phyloP scores from a whole-genome alignment of 2,797 vertebrate genomes.

The Phoxinus dragarum region DNA sequence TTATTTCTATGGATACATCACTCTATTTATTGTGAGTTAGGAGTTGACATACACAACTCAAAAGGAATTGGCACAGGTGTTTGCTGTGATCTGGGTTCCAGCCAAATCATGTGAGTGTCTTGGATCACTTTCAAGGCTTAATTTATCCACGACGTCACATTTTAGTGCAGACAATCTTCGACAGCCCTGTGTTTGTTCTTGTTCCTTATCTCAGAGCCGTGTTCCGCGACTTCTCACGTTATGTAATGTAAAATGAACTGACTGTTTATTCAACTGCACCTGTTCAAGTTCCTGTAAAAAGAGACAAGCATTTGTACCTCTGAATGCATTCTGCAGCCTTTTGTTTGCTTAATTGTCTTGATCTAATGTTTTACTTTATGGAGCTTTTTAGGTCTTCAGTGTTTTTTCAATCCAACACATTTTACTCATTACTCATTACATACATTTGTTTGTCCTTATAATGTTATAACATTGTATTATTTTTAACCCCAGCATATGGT shows the following conservation, averaged over 20 bases:
- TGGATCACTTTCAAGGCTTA: slow-evolving; percentile 43
- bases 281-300: slow-evolving; percentile 33
- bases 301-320: not conserved
- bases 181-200: slow-evolving; percentile 1
- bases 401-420: not conserved
- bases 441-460: not conserved
- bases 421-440: no score
- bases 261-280: slow-evolving; percentile 49
- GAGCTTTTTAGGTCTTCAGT: not conserved
- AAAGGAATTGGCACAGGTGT: slow-evolving; percentile 38
- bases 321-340: not conserved
- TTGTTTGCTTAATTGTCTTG: not conserved
- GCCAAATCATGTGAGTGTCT: slow-evolving; percentile 44
- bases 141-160: slow-evolving; percentile 38
- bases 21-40: slow-evolving; percentile 7
- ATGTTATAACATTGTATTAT: not conserved
- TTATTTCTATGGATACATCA: slow-evolving; percentile 22
- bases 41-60: slow-evolving; percentile 13
- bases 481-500: no score
- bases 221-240: slow-evolving; percentile 48
- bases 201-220: slow-evolving; percentile 49
- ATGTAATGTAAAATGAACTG: slow-evolving; percentile 35
- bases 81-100: slow-evolving; percentile 2
- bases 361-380: not conserved
- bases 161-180: slow-evolving; percentile 27